Percentiles rank a stretch among this genome's conserved stretches.
These are phyloP conservation scores for Oryzias curvinotus DNA, from an alignment of 2,113 vertebrate genomes.

Conservation along the genomic window DNA sequence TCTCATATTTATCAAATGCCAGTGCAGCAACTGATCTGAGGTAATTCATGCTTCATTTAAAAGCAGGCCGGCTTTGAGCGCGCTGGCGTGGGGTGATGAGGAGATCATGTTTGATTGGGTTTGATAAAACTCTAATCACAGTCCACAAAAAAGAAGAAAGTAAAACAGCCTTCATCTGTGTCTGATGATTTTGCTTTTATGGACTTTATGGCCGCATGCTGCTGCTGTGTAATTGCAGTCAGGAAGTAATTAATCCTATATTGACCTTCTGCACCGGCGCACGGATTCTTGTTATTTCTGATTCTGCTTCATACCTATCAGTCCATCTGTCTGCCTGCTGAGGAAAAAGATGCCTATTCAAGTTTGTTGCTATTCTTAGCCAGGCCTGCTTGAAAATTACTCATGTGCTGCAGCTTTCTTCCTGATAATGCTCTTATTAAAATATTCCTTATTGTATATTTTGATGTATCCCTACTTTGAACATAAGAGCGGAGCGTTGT, in stretches of 20 bases:
- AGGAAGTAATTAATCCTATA: slow-evolving; percentile 45
- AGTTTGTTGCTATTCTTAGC: slow-evolving; percentile 1
- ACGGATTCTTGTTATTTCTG: slow-evolving; percentile 18
- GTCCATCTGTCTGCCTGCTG: slow-evolving; percentile 2
- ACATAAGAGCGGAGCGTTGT: slow-evolving; percentile 1
- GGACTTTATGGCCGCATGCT: slow-evolving; percentile 39
- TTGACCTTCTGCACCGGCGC: slow-evolving; percentile 21
- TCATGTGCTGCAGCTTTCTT: slow-evolving; percentile 3
- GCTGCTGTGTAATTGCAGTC: slow-evolving; percentile 35
- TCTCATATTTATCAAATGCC: slow-evolving; percentile 32
- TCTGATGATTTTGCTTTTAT: slow-evolving; percentile 40
- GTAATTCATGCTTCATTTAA: slow-evolving; percentile 23
- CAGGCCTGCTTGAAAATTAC: slow-evolving; percentile 5
- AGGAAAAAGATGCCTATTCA: neutral
- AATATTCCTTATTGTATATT: slow-evolving; percentile 5
- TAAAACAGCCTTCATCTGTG: slow-evolving; percentile 21
- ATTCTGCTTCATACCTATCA: slow-evolving; percentile 6
- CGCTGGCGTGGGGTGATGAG: slow-evolving; percentile 24
- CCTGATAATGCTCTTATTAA: slow-evolving; percentile 4
- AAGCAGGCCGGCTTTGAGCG: slow-evolving; percentile 40
- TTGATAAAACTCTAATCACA: slow-evolving; percentile 49
- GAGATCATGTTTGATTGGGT: slow-evolving; percentile 41
- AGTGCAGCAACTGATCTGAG: slow-evolving; percentile 27
- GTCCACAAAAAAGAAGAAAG: slow-evolving; percentile 11
- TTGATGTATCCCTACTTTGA: slow-evolving; percentile 1